A percentile compares a stretch with the other conserved stretches of the same genome.
These are phyloP conservation scores for Rhodeus uyekii DNA, from an alignment of 2,797 vertebrate genomes.

Conservation along the genomic window DNA sequence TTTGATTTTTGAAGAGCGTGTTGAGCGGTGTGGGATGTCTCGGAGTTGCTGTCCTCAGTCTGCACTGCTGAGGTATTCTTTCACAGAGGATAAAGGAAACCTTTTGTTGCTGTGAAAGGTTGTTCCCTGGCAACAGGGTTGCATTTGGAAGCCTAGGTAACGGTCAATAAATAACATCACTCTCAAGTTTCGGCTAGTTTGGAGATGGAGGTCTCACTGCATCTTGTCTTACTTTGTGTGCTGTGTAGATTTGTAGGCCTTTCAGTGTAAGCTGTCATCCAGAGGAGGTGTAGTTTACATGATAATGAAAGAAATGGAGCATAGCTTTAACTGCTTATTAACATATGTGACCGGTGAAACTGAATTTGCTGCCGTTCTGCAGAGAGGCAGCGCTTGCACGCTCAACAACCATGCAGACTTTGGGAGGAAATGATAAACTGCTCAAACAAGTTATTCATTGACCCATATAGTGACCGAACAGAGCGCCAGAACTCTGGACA, in stretches of 20 bases:
- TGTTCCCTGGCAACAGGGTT: slow-evolving; percentile 83
- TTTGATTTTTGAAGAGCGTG: no score
- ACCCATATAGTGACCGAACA: slow-evolving; percentile 17
- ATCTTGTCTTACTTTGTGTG: slow-evolving; percentile 44
- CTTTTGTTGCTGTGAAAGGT: slow-evolving; percentile 84
- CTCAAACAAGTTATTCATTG: slow-evolving; percentile 50
- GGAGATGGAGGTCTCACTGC: slow-evolving; percentile 47
- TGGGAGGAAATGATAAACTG: slow-evolving; percentile 15
- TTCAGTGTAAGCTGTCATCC: neutral
- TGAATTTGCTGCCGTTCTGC: neutral
- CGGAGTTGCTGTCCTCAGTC: slow-evolving; percentile 15
- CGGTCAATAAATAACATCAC: slow-evolving; percentile 82
- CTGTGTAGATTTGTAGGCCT: slow-evolving; percentile 4
- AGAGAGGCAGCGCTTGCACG: neutral
- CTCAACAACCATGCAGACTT: neutral
- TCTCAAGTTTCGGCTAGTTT: slow-evolving; percentile 61
- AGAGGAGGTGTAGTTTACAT: neutral
- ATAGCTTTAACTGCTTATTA: neutral
- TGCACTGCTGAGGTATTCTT: slow-evolving; percentile 50
- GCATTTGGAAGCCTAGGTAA: slow-evolving; percentile 79
- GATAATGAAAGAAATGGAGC: neutral
- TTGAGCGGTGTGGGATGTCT: no score
- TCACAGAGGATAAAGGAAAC: slow-evolving; percentile 82
- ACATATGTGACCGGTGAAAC: neutral
- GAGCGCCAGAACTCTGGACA: neutral